Base-by-base conservation (phyloP, 2,888 invertebrate genomes). In the Agrochola circellaris region DNA sequence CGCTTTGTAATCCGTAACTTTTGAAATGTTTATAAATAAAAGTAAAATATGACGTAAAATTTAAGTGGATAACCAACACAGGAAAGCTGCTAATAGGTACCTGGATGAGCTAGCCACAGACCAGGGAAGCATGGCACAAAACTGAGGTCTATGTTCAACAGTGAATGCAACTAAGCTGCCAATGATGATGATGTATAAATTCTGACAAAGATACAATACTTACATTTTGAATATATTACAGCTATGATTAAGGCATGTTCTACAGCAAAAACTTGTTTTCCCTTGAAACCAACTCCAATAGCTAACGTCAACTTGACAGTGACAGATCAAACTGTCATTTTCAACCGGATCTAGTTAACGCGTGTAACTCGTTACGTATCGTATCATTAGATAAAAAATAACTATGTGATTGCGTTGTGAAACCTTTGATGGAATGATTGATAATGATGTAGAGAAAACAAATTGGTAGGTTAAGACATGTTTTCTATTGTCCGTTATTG, bases 271-370 rank as follows among this genome's bases (percentile, higher is more conserved):
- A 88, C 77, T 64, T 77, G 65, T 76, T 80, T 87, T 86, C 84
- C 85, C 86, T 81, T 82, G 82, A 86, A 80, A 85, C 84, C 64
- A 26, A 73, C 73, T 72, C 64, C 61, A 82, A 84, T 34, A 65
- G n/a, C 30, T 73, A 84, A 79, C 81, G 70, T 72, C 58, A 61
- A 82, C 42, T 70, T 81, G 85, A 88, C 88, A 90, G 85, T 87
- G 85, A 87, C 86, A 78, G 82, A 89, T 82, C 75, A 75, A 88
- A 82, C 54, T 68, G 76, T 72, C 77, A 80, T 79, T 77, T 62
- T 42, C 42, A 88, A 79, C 90, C 89, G 89, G 90, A 90, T 88
- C 89, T 86, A 79, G 82, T 87, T 84, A 84, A 58, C 79, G 66
- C 78, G 69, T 68, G 77, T 61, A 76, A 48, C 72, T 77, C 58